A percentile compares a stretch with the other conserved stretches of the same genome.
Evolutionary conservation across 2,888 invertebrate species (phyloP).

Genomic region (Anorthoa munda): DNA sequence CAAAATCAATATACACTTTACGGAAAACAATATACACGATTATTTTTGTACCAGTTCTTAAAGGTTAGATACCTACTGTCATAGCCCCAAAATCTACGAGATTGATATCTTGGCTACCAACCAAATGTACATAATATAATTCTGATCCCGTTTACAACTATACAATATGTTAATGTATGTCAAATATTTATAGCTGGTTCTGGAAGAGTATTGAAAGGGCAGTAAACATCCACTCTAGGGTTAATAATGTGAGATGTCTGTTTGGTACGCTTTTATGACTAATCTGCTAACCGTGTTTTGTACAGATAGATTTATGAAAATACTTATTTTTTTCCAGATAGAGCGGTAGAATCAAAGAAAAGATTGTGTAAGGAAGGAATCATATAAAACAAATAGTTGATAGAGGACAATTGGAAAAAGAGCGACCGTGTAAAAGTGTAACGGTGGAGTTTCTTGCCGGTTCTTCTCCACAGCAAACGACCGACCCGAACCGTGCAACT

Average conservation of each 20-base stretch:
- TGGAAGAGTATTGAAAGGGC: constrained; percentile 9
- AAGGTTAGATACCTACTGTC: constrained; percentile 1
- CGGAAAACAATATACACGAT: neutral
- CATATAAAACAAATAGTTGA: too few species aligned
- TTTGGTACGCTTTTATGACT: neutral
- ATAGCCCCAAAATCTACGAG: constrained; percentile 20
- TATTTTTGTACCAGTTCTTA: constrained; percentile 11
- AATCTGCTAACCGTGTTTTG: neutral
- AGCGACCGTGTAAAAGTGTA: too few species aligned
- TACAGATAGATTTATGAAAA: too few species aligned
- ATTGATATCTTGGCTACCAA: constrained; percentile 54
- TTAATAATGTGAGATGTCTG: neutral
- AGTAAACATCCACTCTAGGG: constrained; percentile 1
- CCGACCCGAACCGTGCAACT: too few species aligned
- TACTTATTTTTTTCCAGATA: too few species aligned
- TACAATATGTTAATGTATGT: constrained; percentile 40
- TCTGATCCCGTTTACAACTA: constrained; percentile 42
- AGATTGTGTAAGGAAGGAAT: too few species aligned
- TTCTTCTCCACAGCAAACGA: too few species aligned
- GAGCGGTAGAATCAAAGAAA: too few species aligned
- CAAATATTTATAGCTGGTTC: constrained; percentile 35
- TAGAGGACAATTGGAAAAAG: too few species aligned
- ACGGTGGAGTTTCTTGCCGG: too few species aligned
- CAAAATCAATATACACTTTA: too few species aligned
- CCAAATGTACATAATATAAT: constrained; percentile 52